Base-by-base conservation (phyloP, 2,113 vertebrate species). In the Eira barbara region DNA sequence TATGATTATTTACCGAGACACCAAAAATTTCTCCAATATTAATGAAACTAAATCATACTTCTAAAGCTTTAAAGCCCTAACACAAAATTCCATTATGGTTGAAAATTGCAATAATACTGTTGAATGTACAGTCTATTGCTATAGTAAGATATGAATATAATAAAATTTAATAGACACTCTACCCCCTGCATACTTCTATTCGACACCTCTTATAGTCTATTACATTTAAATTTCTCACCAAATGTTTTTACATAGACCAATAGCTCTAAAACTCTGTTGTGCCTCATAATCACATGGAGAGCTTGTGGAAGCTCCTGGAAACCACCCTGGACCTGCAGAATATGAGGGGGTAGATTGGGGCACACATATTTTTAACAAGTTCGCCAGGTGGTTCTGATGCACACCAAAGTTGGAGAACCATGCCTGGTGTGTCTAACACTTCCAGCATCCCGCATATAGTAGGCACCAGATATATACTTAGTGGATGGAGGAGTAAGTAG, bases 1-100 rank as follows among this genome's bases (percentile, higher is more conserved):
- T 94, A 82, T 82, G 78, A 89, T 47, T 14, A 82, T 86, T 96
- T 76, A 85, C 67, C 91, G 47, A 61, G 73, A 31, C n/a, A 79
- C 73, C 96, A 65, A 91, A 83, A 57, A 52, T 94, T 52, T 93
- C 95, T 96, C 14, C 5, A 89, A 20, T 89, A 94, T 91, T 97
- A 91, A 89, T 74, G 39, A 73, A 65, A 89, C 17, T 34, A 96
- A 96, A 86, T 95, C 73, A 96, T 61, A 88, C 83, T 69, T 31
- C 18, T 85, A 59, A 47, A 34, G 36, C 45, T 94, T 95, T 89
- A 93, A 91, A 95, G 83, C 14, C 29, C 45, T 81, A 78, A 57
- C 69, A 80, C 36, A 94, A 97, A 85, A 76, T 55, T 82, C 73
- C 65, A 69, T 82, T 81, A 47, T 6, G 34, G 59, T n/a, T 76